Percentiles rank a stretch among this genome's conserved stretches.
Evolutionary conservation across 2,113 vertebrate genomes (phyloP).

Genomic region (Ammodytes dubius): DNA sequence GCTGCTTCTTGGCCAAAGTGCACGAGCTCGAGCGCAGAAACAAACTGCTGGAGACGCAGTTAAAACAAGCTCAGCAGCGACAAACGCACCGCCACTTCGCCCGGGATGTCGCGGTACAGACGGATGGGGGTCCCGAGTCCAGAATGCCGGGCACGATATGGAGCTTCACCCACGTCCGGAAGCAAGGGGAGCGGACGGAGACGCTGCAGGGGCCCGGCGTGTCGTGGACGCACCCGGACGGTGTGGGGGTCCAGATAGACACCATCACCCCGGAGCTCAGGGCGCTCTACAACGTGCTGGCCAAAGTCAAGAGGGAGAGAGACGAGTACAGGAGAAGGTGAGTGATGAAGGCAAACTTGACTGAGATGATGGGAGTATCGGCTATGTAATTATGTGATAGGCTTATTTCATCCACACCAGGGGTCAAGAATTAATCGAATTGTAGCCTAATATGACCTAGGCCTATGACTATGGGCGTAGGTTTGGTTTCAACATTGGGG

Average conservation of each 20-base stretch:
- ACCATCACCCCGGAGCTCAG: conserved; percentile 89
- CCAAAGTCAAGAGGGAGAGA: conserved; percentile 88
- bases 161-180: conserved; percentile 91
- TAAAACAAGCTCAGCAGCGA: conserved; percentile 85
- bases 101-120: conserved; percentile 89
- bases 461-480: too few species aligned
- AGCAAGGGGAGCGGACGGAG: conserved; percentile 88
- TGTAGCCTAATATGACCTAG: too few species aligned
- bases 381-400: not conserved
- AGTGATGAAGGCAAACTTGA: conserved; percentile 59
- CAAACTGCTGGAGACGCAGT: conserved; percentile 89
- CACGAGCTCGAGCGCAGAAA: conserved; percentile 92
- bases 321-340: conserved; percentile 87
- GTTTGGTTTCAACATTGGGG: too few species aligned
- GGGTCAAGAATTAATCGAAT: too few species aligned
- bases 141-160: conserved; percentile 91
- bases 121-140: conserved; percentile 80
- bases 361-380: too few species aligned
- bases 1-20: conserved; percentile 92
- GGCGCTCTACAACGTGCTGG: conserved; percentile 89
- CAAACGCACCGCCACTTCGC: conserved; percentile 80
- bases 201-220: conserved; percentile 89
- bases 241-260: conserved; percentile 89
- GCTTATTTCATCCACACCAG: not conserved
- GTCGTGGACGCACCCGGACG: conserved; percentile 87